Evolutionary conservation across 2,113 vertebrate genomes (phyloP).

Genomic region (Octodon degus): DNA sequence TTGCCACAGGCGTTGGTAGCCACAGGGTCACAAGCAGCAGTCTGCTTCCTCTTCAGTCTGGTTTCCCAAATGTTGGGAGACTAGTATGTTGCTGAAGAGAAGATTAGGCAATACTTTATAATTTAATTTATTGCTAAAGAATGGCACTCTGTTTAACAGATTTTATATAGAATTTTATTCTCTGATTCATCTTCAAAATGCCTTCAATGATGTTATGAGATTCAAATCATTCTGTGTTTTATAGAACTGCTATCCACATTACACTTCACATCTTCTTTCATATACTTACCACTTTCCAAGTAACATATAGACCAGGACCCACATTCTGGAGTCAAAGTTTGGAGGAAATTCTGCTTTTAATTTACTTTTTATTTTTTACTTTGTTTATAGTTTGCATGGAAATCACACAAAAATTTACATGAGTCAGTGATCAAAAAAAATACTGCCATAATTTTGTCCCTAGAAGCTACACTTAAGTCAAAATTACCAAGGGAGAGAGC

Average conservation of each 20-base stretch:
- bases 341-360: conserved; percentile 23
- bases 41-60: neutral
- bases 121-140: conserved; percentile 65
- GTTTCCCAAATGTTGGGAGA: conserved; percentile 65
- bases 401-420: conserved; percentile 24
- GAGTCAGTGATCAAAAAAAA: conserved; percentile 3
- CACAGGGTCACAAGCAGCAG: conserved; percentile 58
- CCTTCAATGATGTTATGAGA: neutral
- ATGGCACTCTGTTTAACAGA: conserved; percentile 46
- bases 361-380: conserved; percentile 43
- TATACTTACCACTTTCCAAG: neutral
- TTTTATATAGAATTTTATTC: conserved; percentile 40
- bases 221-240: neutral
- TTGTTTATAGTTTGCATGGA: conserved; percentile 55
- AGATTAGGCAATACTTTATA: conserved; percentile 55
- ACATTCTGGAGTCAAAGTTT: conserved; percentile 36
- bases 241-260: neutral
- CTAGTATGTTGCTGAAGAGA: conserved; percentile 53
- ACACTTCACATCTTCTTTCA: neutral
- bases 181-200: conserved; percentile 43
- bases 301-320: neutral
- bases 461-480: neutral
- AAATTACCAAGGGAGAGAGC: neutral
- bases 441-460: neutral
- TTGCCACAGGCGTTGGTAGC: conserved; percentile 24